phyloP scores from a whole-genome alignment of 2,113 vertebrate genomes.

The Vulpes vulpes region DNA sequence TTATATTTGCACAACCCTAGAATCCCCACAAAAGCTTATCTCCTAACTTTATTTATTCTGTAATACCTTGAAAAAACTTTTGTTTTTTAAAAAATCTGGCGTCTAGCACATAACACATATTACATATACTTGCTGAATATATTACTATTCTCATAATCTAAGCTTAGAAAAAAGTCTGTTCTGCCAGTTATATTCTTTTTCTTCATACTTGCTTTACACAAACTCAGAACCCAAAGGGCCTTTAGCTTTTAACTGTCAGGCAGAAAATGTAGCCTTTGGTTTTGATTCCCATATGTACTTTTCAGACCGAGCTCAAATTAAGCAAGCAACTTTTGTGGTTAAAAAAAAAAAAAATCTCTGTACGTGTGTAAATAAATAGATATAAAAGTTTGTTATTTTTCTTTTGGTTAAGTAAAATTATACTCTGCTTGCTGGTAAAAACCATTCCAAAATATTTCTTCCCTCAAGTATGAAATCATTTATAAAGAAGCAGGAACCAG shows the following conservation, averaged over 20 bases:
- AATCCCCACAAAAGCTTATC: not conserved
- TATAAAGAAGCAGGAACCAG: not conserved
- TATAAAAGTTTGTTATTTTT: conserved; percentile 3
- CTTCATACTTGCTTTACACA: conserved; percentile 2
- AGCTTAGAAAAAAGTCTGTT: not conserved
- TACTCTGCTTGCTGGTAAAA: not conserved
- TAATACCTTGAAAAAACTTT: not conserved
- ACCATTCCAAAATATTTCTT: conserved; percentile 43
- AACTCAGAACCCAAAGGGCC: not conserved
- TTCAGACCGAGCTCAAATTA: not conserved
- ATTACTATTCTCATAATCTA: not conserved
- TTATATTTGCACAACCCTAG: not conserved
- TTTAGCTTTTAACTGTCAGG: not conserved
- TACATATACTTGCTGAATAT: not conserved
- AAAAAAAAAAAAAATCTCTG: not conserved
- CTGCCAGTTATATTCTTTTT: not conserved
- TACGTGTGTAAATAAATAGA: not conserved
- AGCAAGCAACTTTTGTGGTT: not conserved
- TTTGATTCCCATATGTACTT: not conserved
- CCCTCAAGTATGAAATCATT: not conserved
- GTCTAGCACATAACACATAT: not conserved
- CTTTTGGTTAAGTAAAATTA: conserved; percentile 40
- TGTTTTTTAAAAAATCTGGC: not conserved
- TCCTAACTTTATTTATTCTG: conserved; percentile 18
- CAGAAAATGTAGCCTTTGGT: not conserved